Conservation (phyloP, 2,888 invertebrate species). For the Julus scandinavius region DNA sequence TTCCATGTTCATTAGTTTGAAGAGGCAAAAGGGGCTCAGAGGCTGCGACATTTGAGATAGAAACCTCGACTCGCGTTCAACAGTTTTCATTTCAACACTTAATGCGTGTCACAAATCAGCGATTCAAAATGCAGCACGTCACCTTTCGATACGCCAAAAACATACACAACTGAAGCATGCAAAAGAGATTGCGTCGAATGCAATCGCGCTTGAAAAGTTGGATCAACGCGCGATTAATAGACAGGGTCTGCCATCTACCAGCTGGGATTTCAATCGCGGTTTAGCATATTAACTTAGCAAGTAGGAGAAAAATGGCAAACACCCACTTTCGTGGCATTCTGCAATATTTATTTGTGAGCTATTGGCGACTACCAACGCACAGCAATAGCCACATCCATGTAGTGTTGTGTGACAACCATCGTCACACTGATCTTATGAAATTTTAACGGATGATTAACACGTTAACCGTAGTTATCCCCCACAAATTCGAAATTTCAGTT, state of each 20-base stretch:
- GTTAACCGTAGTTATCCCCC: no score
- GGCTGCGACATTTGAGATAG: neutral
- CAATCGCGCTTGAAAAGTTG: constrained; percentile 22
- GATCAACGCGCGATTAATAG: constrained; percentile 22
- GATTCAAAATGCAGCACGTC: neutral
- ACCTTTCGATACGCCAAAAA: neutral
- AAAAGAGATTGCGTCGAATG: constrained; percentile 5
- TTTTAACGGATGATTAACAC: no score
- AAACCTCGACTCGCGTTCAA: neutral
- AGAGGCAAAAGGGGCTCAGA: neutral
- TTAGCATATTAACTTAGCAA: neutral
- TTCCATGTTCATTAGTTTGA: constrained; percentile 34
- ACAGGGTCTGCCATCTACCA: neutral
- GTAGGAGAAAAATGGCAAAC: neutral
- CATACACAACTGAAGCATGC: neutral
- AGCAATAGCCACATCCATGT: no score
- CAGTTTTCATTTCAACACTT: constrained; percentile 15
- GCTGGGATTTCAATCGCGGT: neutral
- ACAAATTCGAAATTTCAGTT: no score
- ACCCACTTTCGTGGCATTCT: neutral
- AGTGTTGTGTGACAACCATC: no score
- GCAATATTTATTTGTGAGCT: neutral
- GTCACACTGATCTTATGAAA: no score
- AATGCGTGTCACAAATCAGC: constrained; percentile 18
- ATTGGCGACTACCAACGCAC: no score